These are phyloP conservation scores for Drosophila tristis DNA, from an alignment of 1,140 invertebrate species.

Conservation along the genomic window DNA sequence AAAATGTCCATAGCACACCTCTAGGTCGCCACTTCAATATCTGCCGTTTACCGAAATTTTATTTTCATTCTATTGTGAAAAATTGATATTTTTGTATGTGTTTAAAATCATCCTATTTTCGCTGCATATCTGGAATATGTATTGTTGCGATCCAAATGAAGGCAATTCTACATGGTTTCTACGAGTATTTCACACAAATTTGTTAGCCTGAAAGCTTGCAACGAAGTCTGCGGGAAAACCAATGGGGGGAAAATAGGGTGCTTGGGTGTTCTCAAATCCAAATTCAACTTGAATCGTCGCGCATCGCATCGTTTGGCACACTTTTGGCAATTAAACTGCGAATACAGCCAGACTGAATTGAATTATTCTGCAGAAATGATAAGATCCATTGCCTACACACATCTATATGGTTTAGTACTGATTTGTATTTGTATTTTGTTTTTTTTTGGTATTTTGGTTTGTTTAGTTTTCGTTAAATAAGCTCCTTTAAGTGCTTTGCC, in stretches of 20 bases:
- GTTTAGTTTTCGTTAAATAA: conserved; percentile 64
- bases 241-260: conserved; percentile 17
- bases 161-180: no score
- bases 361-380: conserved; percentile 36
- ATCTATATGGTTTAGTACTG: conserved; percentile 41
- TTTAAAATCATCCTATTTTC: no score
- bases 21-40: no score
- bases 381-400: conserved; percentile 21
- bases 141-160: no score
- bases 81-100: no score
- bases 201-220: conserved; percentile 45
- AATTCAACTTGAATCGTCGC: conserved; percentile 36
- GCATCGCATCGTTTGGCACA: conserved; percentile 39
- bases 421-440: conserved; percentile 39
- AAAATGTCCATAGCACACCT: no score
- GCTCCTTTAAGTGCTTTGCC: conserved; percentile 66
- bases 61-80: no score
- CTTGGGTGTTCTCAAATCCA: conserved; percentile 16
- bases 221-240: conserved; percentile 25
- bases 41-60: no score
- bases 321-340: conserved; percentile 47
- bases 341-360: conserved; percentile 46
- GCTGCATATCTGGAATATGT: no score
- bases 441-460: conserved; percentile 17
- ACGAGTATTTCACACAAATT: no score